phyloP scores from a whole-genome alignment of 2,888 invertebrate genomes.

The Eurytoma adleriae region DNA sequence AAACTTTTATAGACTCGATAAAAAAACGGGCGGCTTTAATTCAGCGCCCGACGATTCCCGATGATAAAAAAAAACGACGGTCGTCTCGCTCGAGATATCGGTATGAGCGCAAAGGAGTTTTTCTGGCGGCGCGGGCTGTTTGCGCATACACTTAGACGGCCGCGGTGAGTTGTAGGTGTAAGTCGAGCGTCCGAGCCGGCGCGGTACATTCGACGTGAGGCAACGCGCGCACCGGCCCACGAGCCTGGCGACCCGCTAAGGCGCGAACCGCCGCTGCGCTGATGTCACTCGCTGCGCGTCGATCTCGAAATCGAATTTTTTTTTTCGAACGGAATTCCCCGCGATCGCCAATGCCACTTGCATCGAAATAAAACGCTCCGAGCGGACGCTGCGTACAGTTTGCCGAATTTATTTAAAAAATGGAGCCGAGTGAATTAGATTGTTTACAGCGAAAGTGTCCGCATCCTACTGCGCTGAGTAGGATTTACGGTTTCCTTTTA shows the following conservation, averaged over 20 bases:
- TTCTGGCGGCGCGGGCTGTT: background rate
- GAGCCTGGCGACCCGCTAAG: slow-evolving; percentile 1
- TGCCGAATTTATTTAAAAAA: too few relatives aligned
- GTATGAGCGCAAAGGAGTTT: background rate
- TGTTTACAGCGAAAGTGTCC: too few relatives aligned
- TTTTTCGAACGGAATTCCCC: background rate
- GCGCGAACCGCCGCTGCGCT: background rate
- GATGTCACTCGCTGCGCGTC: slow-evolving; percentile 18
- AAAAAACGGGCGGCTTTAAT: background rate
- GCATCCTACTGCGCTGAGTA: too few relatives aligned
- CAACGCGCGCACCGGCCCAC: slow-evolving; percentile 8
- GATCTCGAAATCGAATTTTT: slow-evolving; percentile 30
- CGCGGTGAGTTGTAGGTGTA: background rate
- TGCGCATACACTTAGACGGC: background rate
- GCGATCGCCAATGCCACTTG: too few relatives aligned
- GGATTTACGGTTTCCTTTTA: too few relatives aligned
- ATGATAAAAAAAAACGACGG: background rate
- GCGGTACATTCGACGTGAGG: background rate
- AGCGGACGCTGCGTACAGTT: too few relatives aligned
- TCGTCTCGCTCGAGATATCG: background rate
- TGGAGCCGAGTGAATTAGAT: too few relatives aligned
- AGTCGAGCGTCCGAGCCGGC: background rate
- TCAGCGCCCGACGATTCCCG: background rate
- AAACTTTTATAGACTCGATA: background rate
- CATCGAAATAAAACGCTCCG: too few relatives aligned